These are phyloP conservation scores for Neostethus bicornis DNA, from an alignment of 2,797 vertebrate genomes.

Conservation along the genomic window DNA sequence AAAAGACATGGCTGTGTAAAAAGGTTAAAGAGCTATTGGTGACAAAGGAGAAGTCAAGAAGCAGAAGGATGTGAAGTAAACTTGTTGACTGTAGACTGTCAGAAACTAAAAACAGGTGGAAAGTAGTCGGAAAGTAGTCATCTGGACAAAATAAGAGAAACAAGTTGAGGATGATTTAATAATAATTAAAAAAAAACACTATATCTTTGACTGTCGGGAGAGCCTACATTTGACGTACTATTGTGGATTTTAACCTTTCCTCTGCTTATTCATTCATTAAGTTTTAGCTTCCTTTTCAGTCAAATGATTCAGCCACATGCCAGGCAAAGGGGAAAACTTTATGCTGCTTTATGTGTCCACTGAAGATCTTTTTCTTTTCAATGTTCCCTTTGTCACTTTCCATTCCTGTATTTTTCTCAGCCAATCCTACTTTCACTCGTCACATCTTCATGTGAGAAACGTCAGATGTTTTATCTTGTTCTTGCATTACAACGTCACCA, in stretches of 20 bases:
- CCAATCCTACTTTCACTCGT: constrained; percentile 40
- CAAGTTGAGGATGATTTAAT: neutral
- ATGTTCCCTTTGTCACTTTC: constrained; percentile 51
- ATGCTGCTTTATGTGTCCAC: constrained; percentile 53
- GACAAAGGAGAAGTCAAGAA: constrained; percentile 68
- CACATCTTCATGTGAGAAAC: constrained; percentile 49
- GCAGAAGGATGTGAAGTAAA: constrained; percentile 70
- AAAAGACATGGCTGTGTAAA: constrained; percentile 25
- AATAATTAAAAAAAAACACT: neutral
- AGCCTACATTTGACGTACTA: constrained; percentile 8
- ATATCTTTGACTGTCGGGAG: neutral
- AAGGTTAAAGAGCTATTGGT: constrained; percentile 53
- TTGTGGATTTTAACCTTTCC: neutral
- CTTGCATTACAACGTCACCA: constrained; percentile 6
- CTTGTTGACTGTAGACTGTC: constrained; percentile 56
- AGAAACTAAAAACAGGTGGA: constrained; percentile 47
- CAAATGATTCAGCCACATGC: constrained; percentile 42
- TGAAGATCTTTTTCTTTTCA: constrained; percentile 26
- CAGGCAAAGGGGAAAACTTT: constrained; percentile 41
- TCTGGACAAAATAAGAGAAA: neutral
- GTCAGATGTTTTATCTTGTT: constrained; percentile 18
- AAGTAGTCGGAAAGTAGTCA: constrained; percentile 16
- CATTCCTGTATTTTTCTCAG: constrained; percentile 53
- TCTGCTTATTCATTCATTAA: constrained; percentile 17
- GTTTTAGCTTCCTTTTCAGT: constrained; percentile 22